These are phyloP conservation scores for Podarcis siculus DNA, from an alignment of 2,797 vertebrate species.

Conservation along the genomic window DNA sequence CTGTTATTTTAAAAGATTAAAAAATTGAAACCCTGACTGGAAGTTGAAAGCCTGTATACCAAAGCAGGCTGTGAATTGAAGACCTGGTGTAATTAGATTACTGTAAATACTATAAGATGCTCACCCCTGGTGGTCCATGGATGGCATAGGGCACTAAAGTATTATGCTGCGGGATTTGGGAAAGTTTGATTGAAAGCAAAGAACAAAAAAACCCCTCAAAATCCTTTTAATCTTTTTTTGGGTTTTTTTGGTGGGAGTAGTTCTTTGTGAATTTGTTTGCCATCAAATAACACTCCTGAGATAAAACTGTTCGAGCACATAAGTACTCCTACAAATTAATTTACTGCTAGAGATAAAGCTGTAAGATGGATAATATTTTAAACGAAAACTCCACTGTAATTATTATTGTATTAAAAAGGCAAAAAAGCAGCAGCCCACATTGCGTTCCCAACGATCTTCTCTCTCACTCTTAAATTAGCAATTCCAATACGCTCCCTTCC, in stretches of 20 bases:
- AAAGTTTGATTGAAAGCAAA: slow-evolving; percentile 81
- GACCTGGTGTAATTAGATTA: slow-evolving; percentile 87
- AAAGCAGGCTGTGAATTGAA: slow-evolving; percentile 79
- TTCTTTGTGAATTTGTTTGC: slow-evolving; percentile 85
- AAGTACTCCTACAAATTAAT: slow-evolving; percentile 65
- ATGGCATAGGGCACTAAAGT: slow-evolving; percentile 73
- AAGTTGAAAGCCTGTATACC: slow-evolving; percentile 72
- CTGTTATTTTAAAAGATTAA: slow-evolving; percentile 81
- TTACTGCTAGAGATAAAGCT: slow-evolving; percentile 43
- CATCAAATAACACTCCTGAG: slow-evolving; percentile 78
- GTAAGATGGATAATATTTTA: slow-evolving; percentile 44
- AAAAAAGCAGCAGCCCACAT: background rate
- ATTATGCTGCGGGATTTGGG: slow-evolving; percentile 78
- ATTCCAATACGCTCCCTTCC: background rate
- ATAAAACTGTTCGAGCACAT: slow-evolving; percentile 70
- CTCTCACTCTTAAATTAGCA: slow-evolving; percentile 5
- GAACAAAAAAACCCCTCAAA: slow-evolving; percentile 73
- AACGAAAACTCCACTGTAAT: slow-evolving; percentile 35
- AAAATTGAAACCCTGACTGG: slow-evolving; percentile 54
- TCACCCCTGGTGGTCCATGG: slow-evolving; percentile 86
- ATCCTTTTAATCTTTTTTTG: slow-evolving; percentile 82
- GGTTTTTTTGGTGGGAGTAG: slow-evolving; percentile 64
- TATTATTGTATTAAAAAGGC: slow-evolving; percentile 26
- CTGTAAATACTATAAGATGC: slow-evolving; percentile 87
- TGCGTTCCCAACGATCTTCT: background rate